Evolutionary conservation across 2,113 vertebrate species (phyloP).

Genomic region (Gallinago paraguaiae): DNA sequence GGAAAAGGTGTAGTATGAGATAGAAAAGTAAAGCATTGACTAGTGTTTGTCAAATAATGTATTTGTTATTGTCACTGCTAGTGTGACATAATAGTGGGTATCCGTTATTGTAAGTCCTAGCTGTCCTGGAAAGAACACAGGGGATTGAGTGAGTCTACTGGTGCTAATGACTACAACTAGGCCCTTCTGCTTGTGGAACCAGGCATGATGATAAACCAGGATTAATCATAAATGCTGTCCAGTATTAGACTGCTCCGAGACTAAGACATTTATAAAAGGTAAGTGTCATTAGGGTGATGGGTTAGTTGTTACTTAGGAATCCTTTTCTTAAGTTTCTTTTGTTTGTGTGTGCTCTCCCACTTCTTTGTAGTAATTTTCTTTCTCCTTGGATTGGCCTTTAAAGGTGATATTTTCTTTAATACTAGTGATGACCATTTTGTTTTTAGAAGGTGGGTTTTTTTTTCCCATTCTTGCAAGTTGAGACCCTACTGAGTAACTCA

Average conservation of each 20-base stretch:
- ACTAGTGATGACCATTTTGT: background rate
- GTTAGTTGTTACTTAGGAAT: background rate
- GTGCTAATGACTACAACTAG: background rate
- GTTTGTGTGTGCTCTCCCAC: background rate
- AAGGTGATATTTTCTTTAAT: background rate
- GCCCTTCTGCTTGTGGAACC: background rate
- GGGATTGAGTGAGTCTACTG: background rate
- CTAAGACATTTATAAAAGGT: background rate
- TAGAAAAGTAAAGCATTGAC: background rate
- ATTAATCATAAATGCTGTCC: background rate
- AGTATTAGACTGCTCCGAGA: background rate
- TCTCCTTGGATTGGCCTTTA: background rate
- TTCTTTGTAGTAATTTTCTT: background rate
- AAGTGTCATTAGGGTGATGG: background rate
- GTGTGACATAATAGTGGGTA: background rate
- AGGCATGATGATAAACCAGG: background rate
- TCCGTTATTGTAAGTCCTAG: background rate
- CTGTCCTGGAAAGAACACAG: background rate
- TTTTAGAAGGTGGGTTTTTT: background rate
- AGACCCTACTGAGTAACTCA: background rate
- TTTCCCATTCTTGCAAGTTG: background rate
- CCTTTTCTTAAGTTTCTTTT: background rate
- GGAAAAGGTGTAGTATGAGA: background rate
- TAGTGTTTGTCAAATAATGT: background rate
- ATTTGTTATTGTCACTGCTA: background rate